phyloP scores from a whole-genome alignment of 2,797 vertebrate genomes.

The Aplochiton taeniatus region DNA sequence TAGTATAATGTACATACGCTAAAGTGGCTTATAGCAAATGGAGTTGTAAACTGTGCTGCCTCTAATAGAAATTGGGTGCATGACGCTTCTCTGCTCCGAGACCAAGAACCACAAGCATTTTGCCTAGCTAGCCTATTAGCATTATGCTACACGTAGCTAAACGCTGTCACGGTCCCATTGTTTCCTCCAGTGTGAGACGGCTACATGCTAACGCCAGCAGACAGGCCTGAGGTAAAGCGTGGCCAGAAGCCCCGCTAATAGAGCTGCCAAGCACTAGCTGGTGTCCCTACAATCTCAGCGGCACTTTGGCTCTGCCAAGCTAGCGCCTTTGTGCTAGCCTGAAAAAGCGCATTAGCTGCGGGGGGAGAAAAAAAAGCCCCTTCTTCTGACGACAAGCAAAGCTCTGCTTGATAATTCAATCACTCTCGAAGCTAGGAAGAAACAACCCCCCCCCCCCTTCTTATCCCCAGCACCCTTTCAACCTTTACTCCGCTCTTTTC shows the following conservation, averaged over 20 bases:
- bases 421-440: conserved; percentile 38
- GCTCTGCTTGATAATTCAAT: conserved; percentile 77
- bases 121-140: no score
- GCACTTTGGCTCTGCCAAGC: conserved; percentile 10
- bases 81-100: no score
- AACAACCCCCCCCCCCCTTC: conserved; percentile 7
- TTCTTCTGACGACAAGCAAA: conserved; percentile 69
- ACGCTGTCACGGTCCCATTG: conserved; percentile 48
- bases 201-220: conserved; percentile 59
- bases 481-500: not conserved
- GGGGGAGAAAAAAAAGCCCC: conserved; percentile 65
- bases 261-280: conserved; percentile 65
- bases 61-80: no score
- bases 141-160: not conserved
- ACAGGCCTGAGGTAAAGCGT: conserved; percentile 69
- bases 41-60: no score
- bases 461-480: not conserved
- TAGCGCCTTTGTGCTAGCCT: conserved; percentile 68
- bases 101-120: no score
- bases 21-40: no score
- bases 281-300: conserved; percentile 64
- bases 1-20: no score
- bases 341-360: conserved; percentile 71
- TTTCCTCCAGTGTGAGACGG: conserved; percentile 42
- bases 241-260: conserved; percentile 56